Percentiles rank a stretch among this genome's conserved stretches.
Evolutionary conservation across 2,888 invertebrate species (phyloP).

Genomic region (Sinopyrophorus schimmeli): DNA sequence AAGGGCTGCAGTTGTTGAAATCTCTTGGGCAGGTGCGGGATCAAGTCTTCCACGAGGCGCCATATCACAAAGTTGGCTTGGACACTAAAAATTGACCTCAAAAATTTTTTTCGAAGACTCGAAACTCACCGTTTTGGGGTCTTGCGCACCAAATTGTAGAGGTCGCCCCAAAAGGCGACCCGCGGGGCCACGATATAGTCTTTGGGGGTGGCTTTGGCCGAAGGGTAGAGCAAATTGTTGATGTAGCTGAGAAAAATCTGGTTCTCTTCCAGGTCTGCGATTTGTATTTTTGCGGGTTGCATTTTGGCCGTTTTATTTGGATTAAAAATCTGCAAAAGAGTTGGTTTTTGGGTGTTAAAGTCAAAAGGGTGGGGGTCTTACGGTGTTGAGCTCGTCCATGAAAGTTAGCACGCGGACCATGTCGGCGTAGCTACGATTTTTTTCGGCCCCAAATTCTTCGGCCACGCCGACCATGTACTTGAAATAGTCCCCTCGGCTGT

Average conservation of each 20-base stretch:
- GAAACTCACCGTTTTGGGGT: not conserved
- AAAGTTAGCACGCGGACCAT: slow-evolving; percentile 39
- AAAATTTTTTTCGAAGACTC: too few relatives aligned
- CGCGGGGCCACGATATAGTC: not conserved
- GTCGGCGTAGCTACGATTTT: slow-evolving; percentile 32
- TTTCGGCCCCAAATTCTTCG: slow-evolving; percentile 35
- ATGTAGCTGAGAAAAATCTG: too few relatives aligned
- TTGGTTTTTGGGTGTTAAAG: too few relatives aligned
- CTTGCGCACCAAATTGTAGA: not conserved
- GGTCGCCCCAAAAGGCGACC: not conserved
- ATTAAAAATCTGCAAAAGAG: too few relatives aligned
- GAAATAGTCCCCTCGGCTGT: slow-evolving; percentile 28
- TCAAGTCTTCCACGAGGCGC: not conserved
- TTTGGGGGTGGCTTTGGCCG: not conserved
- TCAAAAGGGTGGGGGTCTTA: too few relatives aligned
- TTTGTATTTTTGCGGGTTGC: too few relatives aligned
- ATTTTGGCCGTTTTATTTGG: too few relatives aligned
- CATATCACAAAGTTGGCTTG: not conserved
- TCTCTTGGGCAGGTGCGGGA: not conserved
- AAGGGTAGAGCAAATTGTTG: not conserved
- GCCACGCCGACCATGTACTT: slow-evolving; percentile 39
- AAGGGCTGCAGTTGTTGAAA: not conserved
- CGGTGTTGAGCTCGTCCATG: too few relatives aligned
- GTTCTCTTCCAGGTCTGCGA: too few relatives aligned
- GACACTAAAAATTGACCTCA: not conserved